phyloP scores from a whole-genome alignment of 1,140 invertebrate genomes.

The Nixonia krombeini region DNA sequence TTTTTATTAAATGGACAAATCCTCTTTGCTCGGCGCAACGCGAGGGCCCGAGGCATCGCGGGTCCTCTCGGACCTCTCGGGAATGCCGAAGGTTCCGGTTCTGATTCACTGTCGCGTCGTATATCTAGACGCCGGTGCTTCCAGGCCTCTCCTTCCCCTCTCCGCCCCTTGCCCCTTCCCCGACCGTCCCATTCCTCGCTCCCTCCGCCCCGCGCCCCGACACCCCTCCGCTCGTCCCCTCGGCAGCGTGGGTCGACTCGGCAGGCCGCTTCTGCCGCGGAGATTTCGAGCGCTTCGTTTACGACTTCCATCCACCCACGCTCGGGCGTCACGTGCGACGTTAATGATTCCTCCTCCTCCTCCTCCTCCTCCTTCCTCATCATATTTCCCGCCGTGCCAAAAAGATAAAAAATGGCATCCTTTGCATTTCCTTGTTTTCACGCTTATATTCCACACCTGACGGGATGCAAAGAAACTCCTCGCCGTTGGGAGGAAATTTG shows the following conservation, averaged over 20 bases:
- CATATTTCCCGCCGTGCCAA: too few relatives aligned
- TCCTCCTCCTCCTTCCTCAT: too few relatives aligned
- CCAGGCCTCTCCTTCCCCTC: background rate
- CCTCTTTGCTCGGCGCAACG: conserved; percentile 3
- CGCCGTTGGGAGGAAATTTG: too few relatives aligned
- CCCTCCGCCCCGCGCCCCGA: too few relatives aligned
- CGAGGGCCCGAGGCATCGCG: too few relatives aligned
- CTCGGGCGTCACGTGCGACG: background rate
- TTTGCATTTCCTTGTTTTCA: too few relatives aligned
- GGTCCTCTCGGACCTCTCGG: background rate
- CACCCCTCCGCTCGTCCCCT: too few relatives aligned
- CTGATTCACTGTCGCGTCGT: conserved; percentile 59
- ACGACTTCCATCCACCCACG: background rate
- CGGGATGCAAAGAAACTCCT: too few relatives aligned
- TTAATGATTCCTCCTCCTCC: conserved; percentile 2
- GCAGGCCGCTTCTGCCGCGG: conserved; percentile 1
- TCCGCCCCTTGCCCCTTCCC: too few relatives aligned
- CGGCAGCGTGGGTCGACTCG: conserved; percentile 42
- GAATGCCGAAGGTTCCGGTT: conserved; percentile 59
- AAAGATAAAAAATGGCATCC: too few relatives aligned
- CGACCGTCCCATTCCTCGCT: too few relatives aligned
- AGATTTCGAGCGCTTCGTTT: conserved; percentile 6
- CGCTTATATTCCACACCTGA: too few relatives aligned
- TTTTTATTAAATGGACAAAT: conserved; percentile 4
- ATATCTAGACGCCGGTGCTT: conserved; percentile 42